These are phyloP conservation scores for Yponomeuta malinellus DNA, from an alignment of 2,888 invertebrate species.

Conservation along the genomic window DNA sequence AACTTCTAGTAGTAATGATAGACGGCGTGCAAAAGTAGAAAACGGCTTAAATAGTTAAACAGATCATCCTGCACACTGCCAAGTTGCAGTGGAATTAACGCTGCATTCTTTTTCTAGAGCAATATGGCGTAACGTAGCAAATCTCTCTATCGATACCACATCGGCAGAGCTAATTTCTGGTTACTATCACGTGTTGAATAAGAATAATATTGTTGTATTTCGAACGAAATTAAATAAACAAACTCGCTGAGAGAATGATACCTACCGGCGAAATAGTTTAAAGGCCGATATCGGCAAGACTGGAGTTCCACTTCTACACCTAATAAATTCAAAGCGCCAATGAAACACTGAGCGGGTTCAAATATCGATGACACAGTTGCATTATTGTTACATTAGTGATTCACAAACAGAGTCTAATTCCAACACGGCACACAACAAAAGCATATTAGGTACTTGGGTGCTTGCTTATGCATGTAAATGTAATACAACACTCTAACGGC, in stretches of 20 bases:
- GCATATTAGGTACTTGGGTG: background rate
- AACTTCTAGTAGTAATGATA: background rate
- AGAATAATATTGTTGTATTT: background rate
- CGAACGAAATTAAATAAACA: slow-evolving; percentile 5
- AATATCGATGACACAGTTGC: background rate
- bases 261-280: slow-evolving; percentile 3
- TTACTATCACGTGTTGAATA: background rate
- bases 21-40: background rate
- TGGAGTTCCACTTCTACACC: background rate
- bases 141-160: background rate
- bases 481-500: background rate
- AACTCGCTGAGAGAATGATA: slow-evolving; percentile 3
- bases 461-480: background rate
- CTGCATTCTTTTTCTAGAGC: background rate
- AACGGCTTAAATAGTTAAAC: background rate
- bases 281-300: background rate
- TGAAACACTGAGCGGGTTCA: background rate
- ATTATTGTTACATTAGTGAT: background rate
- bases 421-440: background rate
- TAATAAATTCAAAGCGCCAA: background rate
- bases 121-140: background rate
- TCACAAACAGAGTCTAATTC: slow-evolving; percentile 9
- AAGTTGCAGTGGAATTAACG: background rate
- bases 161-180: background rate
- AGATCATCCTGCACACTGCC: background rate